Evolutionary conservation across 2,113 vertebrate species (phyloP), one percentile per base, ranked within the genome.

Genomic region (Siniperca chuatsi): DNA sequence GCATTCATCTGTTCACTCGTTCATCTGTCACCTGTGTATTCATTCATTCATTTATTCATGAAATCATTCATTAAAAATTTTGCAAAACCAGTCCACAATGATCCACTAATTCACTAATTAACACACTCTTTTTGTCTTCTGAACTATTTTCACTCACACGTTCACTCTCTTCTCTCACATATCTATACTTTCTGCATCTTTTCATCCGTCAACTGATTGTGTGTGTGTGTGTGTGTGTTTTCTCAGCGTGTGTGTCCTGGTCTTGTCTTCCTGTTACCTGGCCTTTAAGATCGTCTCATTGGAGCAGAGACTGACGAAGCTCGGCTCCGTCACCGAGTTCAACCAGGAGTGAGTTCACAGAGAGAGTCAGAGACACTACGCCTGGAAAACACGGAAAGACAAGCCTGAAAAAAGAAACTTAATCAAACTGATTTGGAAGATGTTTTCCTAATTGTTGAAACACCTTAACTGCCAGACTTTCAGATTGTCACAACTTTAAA

Each of bases 211-310:
- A 18, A 25, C 5, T 55, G n/a, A 10, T 0, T 5, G n/a, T 69
- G 60, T 90, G 8, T 81, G 54, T 83, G 23, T 71, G 15, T 83
- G 23, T 72, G 61, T 83, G 68, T 81, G 35, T 85, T 16, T 65
- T 61, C 35, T 91, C 94, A 99, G 98, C 21, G 97, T 98, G 81
- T 97, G 96, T 74, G 35, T 96, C 37, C 92, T 99, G 75, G 93
- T 98, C 78, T 50, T 98, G 88, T 98, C 97, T 0, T 98, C 97
- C 54, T 97, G 97, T 93, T 99, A 97, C 90, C 96, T 99, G 97
- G 95, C 96, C 57, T 96, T 97, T 0, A 97, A 97, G 95, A 97
- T 99, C 84, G 78, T 93, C 58, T 89, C 94, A 21, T 87, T 99
- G 93, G 98, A 99, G 90, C 96, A 98, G 58, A 96, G 86, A 4